These are phyloP conservation scores for Hemicentrotus pulcherrimus DNA, from an alignment of 35 echinoderm and acorn worm genomes.

Conservation along the genomic window DNA sequence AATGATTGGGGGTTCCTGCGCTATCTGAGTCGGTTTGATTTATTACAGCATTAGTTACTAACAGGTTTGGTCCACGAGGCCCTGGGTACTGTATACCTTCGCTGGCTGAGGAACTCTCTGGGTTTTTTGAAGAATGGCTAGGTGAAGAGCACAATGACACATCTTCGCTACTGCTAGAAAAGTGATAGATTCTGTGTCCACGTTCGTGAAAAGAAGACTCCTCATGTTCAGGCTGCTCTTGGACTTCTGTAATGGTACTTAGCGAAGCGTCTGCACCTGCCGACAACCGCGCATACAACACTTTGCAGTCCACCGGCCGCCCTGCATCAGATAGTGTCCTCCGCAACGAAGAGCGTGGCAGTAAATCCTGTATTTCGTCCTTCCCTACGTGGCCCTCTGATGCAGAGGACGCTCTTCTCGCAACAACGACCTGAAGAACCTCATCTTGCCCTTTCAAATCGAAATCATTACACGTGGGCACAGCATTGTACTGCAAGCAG, in stretches of 20 bases:
- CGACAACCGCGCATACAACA: constrained; percentile 15
- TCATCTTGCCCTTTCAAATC: background rate
- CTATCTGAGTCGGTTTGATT: background rate
- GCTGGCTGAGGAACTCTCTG: background rate
- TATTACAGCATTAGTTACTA: constrained; percentile 12
- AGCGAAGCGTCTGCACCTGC: background rate
- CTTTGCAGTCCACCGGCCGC: constrained; percentile 7
- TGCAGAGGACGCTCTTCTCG: constrained; percentile 21
- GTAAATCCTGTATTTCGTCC: constrained; percentile 4
- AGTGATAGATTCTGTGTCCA: constrained; percentile 22
- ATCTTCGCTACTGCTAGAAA: constrained; percentile 35
- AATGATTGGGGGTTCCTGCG: background rate
- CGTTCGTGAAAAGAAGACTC: background rate
- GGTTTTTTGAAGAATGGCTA: constrained; percentile 26
- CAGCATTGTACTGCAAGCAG: background rate
- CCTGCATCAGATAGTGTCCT: constrained; percentile 18
- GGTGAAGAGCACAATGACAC: constrained; percentile 2
- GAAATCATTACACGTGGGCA: background rate
- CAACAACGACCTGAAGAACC: constrained; percentile 17
- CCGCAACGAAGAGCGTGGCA: background rate
- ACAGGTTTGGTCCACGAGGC: background rate
- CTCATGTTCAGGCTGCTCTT: background rate
- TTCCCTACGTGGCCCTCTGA: background rate
- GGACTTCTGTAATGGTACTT: constrained; percentile 38
- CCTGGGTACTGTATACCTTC: background rate